phyloP scores from a whole-genome alignment of 1,140 invertebrate genomes.

The Solen grandis region DNA sequence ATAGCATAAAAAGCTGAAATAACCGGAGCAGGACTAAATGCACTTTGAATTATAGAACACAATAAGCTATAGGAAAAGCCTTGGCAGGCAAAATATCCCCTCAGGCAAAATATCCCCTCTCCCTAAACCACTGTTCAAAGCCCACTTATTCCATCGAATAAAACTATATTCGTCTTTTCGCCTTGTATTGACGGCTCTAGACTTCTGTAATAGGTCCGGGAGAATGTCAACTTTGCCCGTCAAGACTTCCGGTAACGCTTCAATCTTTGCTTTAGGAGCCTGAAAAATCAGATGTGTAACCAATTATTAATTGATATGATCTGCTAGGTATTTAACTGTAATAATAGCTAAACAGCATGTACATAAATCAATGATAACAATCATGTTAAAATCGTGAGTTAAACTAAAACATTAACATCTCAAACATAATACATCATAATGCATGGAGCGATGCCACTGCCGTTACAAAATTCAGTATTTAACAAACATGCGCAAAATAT shows the following conservation, averaged over 20 bases:
- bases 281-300: background rate
- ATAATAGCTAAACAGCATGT: no score
- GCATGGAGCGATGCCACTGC: background rate
- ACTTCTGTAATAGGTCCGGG: conserved; percentile 15
- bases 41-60: background rate
- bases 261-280: conserved; percentile 5
- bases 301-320: background rate
- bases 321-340: background rate
- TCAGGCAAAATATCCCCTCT: conserved; percentile 25
- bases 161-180: conserved; percentile 10
- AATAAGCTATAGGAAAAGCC: conserved; percentile 20
- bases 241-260: conserved; percentile 17
- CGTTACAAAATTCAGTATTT: background rate
- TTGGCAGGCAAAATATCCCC: conserved; percentile 41
- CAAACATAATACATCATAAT: no score
- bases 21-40: conserved; percentile 7
- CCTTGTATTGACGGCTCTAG: conserved; percentile 16
- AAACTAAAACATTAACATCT: no score
- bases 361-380: no score
- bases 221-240: conserved; percentile 19
- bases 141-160: conserved; percentile 29
- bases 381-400: no score
- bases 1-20: conserved; percentile 1
- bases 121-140: conserved; percentile 23
- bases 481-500: background rate